Evolutionary conservation across 2,113 vertebrate species (phyloP).

Genomic region (Lampris megalopsis): DNA sequence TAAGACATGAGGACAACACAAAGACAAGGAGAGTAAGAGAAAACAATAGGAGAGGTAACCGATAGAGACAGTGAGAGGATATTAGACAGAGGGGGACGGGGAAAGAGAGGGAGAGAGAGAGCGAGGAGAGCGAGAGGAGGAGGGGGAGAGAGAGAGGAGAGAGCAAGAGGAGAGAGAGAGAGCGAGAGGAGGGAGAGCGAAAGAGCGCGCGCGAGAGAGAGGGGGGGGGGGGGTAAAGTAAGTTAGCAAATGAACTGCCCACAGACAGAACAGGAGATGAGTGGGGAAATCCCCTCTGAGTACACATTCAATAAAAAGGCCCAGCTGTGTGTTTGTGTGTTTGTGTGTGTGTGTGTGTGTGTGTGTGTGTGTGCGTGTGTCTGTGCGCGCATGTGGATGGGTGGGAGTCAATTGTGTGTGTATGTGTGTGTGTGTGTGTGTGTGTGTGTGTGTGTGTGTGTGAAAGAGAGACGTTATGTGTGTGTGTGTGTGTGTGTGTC

Average conservation of each 20-base stretch:
- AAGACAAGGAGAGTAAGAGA: slow-evolving; percentile 6
- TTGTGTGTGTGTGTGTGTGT: slow-evolving; percentile 1
- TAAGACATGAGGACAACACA: slow-evolving; percentile 17
- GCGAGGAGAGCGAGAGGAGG: slow-evolving; percentile 32
- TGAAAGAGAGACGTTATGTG: no score
- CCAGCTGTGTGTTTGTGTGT: slow-evolving; percentile 66
- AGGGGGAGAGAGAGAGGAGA: slow-evolving; percentile 59
- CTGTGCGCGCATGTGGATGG: no score
- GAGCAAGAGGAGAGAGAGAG: slow-evolving; percentile 69
- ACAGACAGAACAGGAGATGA: slow-evolving; percentile 77
- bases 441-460: no score
- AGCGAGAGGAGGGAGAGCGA: slow-evolving; percentile 74
- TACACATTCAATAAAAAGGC: slow-evolving; percentile 72
- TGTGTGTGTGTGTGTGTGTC: neutral
- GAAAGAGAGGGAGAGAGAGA: slow-evolving; percentile 28
- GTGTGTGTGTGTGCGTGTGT: no score
- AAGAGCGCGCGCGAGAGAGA: slow-evolving; percentile 33
- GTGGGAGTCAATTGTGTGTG: no score
- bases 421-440: no score
- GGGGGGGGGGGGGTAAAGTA: slow-evolving; percentile 35
- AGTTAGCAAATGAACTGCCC: slow-evolving; percentile 69
- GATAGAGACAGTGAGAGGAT: slow-evolving; percentile 32
- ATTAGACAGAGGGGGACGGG: neutral
- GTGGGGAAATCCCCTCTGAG: slow-evolving; percentile 77
- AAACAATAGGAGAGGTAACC: slow-evolving; percentile 29